These are phyloP conservation scores for Oreonectes daqikongensis DNA, from an alignment of 2,797 vertebrate genomes.

Conservation along the genomic window DNA sequence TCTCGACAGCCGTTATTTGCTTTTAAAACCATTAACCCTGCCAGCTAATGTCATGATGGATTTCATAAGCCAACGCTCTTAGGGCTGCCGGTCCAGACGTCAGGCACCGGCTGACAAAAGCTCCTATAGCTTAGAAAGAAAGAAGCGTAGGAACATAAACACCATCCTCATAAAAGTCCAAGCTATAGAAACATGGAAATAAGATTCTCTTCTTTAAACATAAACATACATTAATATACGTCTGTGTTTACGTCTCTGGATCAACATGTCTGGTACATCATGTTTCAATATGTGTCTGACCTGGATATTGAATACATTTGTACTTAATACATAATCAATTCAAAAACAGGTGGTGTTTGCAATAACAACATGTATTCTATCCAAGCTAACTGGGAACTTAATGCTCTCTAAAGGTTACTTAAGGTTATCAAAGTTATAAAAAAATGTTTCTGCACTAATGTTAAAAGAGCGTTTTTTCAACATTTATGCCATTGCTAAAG, in stretches of 20 bases:
- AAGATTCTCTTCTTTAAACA: conserved; percentile 21
- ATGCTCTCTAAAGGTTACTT: too few species aligned
- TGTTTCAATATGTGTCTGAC: background rate
- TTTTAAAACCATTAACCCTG: conserved; percentile 32
- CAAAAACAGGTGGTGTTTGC: too few species aligned
- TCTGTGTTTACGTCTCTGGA: conserved; percentile 10
- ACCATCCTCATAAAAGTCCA: conserved; percentile 44
- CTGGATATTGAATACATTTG: too few species aligned
- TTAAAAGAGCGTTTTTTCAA: too few species aligned
- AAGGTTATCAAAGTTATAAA: too few species aligned
- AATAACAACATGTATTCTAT: too few species aligned
- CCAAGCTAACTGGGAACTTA: too few species aligned
- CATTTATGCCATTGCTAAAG: too few species aligned
- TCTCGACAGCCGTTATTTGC: conserved; percentile 9
- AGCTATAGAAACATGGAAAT: conserved; percentile 31
- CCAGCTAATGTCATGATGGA: conserved; percentile 44
- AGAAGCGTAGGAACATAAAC: conserved; percentile 19
- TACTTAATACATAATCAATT: too few species aligned
- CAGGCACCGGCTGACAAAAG: conserved; percentile 37
- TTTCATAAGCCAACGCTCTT: conserved; percentile 43
- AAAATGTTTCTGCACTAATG: too few species aligned
- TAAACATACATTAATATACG: conserved; percentile 46
- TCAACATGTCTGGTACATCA: too few species aligned
- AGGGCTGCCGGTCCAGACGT: conserved; percentile 35
- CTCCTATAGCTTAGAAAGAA: conserved; percentile 21